Evolutionary conservation across 2,113 vertebrate genomes (phyloP).

Genomic region (Aythya baeri): DNA sequence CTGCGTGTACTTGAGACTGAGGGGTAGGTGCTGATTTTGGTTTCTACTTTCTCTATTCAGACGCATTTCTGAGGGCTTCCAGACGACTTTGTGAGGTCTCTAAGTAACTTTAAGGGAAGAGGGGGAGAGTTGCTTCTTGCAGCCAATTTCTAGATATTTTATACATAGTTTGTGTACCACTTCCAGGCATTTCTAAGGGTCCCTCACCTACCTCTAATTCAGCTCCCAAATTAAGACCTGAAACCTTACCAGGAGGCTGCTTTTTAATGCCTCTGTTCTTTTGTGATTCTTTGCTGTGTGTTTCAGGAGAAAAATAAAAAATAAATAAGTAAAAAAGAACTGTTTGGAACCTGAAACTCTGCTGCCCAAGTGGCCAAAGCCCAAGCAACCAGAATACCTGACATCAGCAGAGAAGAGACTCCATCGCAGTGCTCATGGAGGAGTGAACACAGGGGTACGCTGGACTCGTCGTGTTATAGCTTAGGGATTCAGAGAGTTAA

Average conservation of each 20-base stretch:
- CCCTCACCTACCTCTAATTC: neutral
- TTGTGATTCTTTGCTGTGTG: neutral
- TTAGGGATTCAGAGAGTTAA: constrained; percentile 27
- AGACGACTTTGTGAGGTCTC: neutral
- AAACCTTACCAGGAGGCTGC: neutral
- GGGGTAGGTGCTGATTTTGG: neutral
- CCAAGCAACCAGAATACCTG: neutral
- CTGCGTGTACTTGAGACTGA: neutral
- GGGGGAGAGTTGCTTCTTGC: neutral
- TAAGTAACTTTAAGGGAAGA: neutral
- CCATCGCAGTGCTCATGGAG: fast-evolving
- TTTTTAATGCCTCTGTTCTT: neutral
- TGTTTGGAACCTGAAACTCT: neutral
- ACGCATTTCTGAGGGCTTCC: neutral
- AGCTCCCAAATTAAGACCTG: neutral
- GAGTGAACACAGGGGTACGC: constrained; percentile 7
- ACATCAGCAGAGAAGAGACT: neutral
- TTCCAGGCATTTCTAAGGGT: neutral
- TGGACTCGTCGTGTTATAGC: neutral
- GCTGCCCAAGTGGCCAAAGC: neutral
- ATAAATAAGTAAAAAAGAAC: neutral
- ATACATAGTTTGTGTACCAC: neutral
- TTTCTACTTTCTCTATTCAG: neutral
- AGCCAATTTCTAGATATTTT: neutral
- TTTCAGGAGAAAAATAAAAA: neutral